These are phyloP conservation scores for Lepidocyrtoides sp. DNA, from an alignment of 2,888 invertebrate genomes.

Conservation along the genomic window DNA sequence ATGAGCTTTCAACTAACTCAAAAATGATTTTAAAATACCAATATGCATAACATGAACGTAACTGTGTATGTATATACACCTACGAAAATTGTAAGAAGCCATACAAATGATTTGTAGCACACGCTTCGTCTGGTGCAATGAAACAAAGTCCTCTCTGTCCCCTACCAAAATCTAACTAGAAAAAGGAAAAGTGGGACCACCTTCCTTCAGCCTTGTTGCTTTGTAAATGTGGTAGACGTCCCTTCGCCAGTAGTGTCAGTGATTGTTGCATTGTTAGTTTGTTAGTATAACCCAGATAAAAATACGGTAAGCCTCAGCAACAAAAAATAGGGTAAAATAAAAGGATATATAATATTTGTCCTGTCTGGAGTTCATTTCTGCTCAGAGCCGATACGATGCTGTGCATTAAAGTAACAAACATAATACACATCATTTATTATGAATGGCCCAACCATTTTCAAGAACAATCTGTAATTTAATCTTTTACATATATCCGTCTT, in stretches of 20 bases:
- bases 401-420: neutral
- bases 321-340: neutral
- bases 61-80: no score
- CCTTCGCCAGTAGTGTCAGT: conserved; percentile 7
- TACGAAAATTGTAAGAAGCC: neutral
- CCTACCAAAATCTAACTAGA: neutral
- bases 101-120: neutral
- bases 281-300: conserved; percentile 51
- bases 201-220: neutral
- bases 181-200: conserved; percentile 31
- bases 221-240: neutral
- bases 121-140: neutral
- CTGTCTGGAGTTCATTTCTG: neutral
- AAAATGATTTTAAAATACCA: no score
- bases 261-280: neutral
- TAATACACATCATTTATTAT: no score
- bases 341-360: neutral
- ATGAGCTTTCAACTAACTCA: no score
- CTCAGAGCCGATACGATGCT: neutral
- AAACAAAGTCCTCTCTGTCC: neutral
- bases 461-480: conserved; percentile 55
- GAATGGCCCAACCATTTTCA: conserved; percentile 7
- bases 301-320: neutral
- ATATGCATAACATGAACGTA: no score
- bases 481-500: conserved; percentile 25